Evolutionary conservation across 2,797 vertebrate species (phyloP).

Genomic region (Cyprinella venusta): DNA sequence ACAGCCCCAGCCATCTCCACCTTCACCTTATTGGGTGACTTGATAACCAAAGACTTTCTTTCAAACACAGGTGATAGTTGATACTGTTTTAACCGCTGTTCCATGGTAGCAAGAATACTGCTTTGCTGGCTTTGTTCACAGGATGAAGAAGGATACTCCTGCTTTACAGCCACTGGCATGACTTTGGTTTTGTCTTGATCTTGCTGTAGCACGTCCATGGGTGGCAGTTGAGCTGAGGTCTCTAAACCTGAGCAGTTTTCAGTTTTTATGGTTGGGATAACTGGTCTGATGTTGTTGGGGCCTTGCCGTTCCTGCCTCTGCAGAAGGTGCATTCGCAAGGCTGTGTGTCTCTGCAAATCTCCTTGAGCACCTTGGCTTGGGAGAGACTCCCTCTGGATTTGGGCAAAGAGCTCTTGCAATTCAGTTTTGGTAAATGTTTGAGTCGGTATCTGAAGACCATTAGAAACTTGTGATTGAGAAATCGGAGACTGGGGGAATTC

Average conservation of each 20-base stretch:
- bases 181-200: slow-evolving; percentile 70
- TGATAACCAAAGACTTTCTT: slow-evolving; percentile 85
- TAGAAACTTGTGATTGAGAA: slow-evolving; percentile 72
- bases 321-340: slow-evolving; percentile 88
- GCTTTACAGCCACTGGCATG: slow-evolving; percentile 65
- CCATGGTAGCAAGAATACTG: slow-evolving; percentile 95
- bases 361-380: slow-evolving; percentile 71
- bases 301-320: slow-evolving; percentile 88
- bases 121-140: slow-evolving; percentile 74
- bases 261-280: slow-evolving; percentile 79
- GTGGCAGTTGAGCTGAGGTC: slow-evolving; percentile 64
- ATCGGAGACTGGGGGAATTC: slow-evolving; percentile 71
- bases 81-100: slow-evolving; percentile 91
- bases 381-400: slow-evolving; percentile 75
- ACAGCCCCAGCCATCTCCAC: slow-evolving; percentile 90
- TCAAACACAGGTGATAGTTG: slow-evolving; percentile 91
- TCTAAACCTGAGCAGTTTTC: slow-evolving; percentile 82
- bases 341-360: slow-evolving; percentile 88
- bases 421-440: slow-evolving; percentile 75
- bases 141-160: slow-evolving; percentile 63
- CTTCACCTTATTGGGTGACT: slow-evolving; percentile 88
- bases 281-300: slow-evolving; percentile 67
- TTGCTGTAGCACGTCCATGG: slow-evolving; percentile 60
- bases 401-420: slow-evolving; percentile 70
- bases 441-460: slow-evolving; percentile 73